Evolutionary conservation across 2,888 invertebrate species (phyloP).

Genomic region (Allophyes oxyacanthae): DNA sequence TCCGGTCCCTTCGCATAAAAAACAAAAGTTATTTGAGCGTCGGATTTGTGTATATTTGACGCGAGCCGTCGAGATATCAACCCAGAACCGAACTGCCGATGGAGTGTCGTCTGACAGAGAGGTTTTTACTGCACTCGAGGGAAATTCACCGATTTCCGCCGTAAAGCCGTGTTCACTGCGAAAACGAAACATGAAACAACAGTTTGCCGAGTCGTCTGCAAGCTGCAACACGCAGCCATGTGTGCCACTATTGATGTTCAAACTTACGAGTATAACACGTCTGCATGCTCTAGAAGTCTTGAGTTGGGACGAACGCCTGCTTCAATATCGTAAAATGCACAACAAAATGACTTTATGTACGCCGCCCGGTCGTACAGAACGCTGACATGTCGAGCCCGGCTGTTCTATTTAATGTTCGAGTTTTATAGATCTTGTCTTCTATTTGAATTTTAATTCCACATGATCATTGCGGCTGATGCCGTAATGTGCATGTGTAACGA

Average conservation of each 20-base stretch:
- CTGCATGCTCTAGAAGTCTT: slow-evolving; percentile 54
- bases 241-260: slow-evolving; percentile 50
- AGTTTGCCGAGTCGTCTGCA: slow-evolving; percentile 69
- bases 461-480: slow-evolving; percentile 65
- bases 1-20: slow-evolving; percentile 67
- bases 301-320: slow-evolving; percentile 54
- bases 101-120: slow-evolving; percentile 74
- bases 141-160: slow-evolving; percentile 83
- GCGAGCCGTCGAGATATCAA: slow-evolving; percentile 71
- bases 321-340: slow-evolving; percentile 75
- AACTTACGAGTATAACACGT: slow-evolving; percentile 57
- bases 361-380: slow-evolving; percentile 62
- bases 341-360: slow-evolving; percentile 75
- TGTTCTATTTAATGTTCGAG: slow-evolving; percentile 72
- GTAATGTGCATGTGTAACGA: slow-evolving; percentile 59
- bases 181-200: slow-evolving; percentile 72
- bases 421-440: slow-evolving; percentile 74
- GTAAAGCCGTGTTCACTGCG: slow-evolving; percentile 71
- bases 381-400: slow-evolving; percentile 66
- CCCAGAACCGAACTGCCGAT: slow-evolving; percentile 74
- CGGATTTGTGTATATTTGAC: slow-evolving; percentile 72
- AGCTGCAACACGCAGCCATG: slow-evolving; percentile 58
- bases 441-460: slow-evolving; percentile 79
- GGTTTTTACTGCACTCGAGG: slow-evolving; percentile 83
- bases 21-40: slow-evolving; percentile 71